Conservation (phyloP, 2,888 invertebrate species). For the Phaedon cochleariae region DNA sequence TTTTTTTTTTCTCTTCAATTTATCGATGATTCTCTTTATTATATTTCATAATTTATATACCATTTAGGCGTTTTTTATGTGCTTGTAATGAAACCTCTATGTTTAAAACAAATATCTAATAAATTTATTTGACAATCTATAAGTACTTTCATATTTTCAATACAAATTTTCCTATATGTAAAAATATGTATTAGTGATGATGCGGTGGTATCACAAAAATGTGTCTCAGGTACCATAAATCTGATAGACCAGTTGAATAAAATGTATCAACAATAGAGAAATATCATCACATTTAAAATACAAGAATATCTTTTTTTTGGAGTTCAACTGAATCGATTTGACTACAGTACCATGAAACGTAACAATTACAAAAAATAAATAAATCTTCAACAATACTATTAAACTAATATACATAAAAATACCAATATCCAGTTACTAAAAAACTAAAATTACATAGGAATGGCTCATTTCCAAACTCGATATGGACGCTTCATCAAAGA, state of each 20-base stretch:
- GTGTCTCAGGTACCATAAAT: not conserved
- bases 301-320: not conserved
- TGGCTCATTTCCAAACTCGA: not conserved
- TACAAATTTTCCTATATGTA: not conserved
- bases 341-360: not conserved
- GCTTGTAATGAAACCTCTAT: not conserved
- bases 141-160: constrained; percentile 7
- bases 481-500: constrained; percentile 31
- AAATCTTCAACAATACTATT: not conserved
- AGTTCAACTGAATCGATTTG: not conserved
- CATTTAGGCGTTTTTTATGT: too few relatives aligned
- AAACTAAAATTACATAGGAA: not conserved
- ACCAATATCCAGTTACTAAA: not conserved
- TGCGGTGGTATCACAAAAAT: not conserved
- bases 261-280: not conserved
- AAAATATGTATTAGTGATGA: not conserved
- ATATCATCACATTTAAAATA: not conserved
- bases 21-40: too few relatives aligned
- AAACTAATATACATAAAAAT: not conserved
- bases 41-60: too few relatives aligned
- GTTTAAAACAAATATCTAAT: constrained; percentile 6
- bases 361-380: not conserved
- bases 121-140: constrained; percentile 1
- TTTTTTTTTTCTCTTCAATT: too few relatives aligned
- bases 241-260: not conserved